Conservation (phyloP, 1,140 invertebrate species). For the Berghia stephanieae region DNA sequence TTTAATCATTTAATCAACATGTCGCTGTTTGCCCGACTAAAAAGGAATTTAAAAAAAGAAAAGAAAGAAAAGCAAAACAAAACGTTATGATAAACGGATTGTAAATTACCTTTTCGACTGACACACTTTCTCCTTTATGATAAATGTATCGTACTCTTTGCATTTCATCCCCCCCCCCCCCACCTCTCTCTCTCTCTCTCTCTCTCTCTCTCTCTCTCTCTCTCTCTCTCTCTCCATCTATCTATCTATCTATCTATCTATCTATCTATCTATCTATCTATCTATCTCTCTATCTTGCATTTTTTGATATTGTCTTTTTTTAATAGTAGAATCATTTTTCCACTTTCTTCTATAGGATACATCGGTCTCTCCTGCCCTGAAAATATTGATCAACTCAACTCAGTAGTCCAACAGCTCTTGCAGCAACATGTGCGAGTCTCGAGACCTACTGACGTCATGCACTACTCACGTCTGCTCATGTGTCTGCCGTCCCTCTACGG, state of each 20-base stretch:
- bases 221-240: constrained; percentile 13
- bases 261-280: neutral
- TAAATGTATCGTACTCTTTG: too few relatives aligned
- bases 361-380: constrained; percentile 51
- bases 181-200: constrained; percentile 6
- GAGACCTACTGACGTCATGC: constrained; percentile 60
- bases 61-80: too few relatives aligned
- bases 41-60: too few relatives aligned
- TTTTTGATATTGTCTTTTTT: neutral
- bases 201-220: constrained; percentile 10
- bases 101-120: too few relatives aligned
- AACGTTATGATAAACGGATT: too few relatives aligned
- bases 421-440: constrained; percentile 58
- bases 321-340: constrained; percentile 14
- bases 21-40: too few relatives aligned
- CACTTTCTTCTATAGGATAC: constrained; percentile 49
- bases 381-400: constrained; percentile 57
- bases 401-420: constrained; percentile 55
- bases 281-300: constrained; percentile 6
- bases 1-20: too few relatives aligned
- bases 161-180: too few relatives aligned
- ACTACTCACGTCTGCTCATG: constrained; percentile 61
- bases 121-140: too few relatives aligned
- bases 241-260: neutral
- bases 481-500: constrained; percentile 62